These are phyloP conservation scores for Cyclura pinguis DNA, from an alignment of 2,797 vertebrate species.

Conservation along the genomic window DNA sequence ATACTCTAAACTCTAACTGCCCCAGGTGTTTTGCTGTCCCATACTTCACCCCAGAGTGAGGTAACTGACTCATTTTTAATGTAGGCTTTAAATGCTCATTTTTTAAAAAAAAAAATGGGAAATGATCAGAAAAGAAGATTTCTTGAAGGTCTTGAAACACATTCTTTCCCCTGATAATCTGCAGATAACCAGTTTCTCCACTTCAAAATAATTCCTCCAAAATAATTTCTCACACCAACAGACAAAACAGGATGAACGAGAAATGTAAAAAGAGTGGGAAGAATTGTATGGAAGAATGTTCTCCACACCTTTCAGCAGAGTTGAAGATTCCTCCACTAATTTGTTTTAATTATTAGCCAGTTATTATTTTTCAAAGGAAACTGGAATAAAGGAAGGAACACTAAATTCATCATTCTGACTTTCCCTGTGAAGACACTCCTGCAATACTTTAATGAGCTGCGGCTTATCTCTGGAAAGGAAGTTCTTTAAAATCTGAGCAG, in stretches of 20 bases:
- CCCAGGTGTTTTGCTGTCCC: neutral
- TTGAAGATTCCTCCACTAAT: neutral
- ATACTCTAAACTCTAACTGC: neutral
- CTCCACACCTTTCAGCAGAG: neutral
- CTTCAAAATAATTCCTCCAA: neutral
- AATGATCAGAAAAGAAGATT: no score
- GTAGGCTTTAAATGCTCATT: neutral
- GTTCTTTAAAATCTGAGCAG: conserved; percentile 42
- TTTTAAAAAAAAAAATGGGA: no score
- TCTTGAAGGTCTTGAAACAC: no score
- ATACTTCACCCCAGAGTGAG: neutral
- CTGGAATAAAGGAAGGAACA: neutral
- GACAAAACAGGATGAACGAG: neutral
- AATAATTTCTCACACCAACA: neutral
- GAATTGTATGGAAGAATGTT: neutral
- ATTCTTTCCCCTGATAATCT: neutral
- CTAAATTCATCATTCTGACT: neutral
- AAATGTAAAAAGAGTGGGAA: neutral
- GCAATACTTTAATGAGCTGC: conserved; percentile 24
- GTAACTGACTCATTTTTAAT: neutral
- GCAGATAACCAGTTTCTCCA: neutral
- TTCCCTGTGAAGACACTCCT: neutral
- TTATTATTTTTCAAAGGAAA: conserved; percentile 32
- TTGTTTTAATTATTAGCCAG: conserved; percentile 41
- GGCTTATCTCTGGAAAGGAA: conserved; percentile 16